Conservation (phyloP, 2,113 vertebrate species). For the Hydrochoerus hydrochaeris region DNA sequence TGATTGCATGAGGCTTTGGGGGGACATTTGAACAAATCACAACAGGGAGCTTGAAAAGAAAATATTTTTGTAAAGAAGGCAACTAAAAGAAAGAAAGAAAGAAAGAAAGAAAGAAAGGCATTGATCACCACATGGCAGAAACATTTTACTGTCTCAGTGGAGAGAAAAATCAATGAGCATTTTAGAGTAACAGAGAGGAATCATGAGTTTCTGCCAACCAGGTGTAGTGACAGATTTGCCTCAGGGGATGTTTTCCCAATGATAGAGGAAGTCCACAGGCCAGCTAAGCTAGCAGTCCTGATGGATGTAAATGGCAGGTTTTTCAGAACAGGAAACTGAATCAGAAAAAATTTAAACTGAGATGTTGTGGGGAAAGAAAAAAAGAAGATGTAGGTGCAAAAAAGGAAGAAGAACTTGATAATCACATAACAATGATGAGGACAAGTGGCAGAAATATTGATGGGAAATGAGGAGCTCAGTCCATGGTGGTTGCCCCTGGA, state of each 20-base stretch:
- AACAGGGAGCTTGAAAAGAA: background rate
- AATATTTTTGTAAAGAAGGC: slow-evolving; percentile 33
- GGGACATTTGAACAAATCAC: too few relatives aligned
- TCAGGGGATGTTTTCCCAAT: background rate
- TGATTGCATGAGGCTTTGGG: too few relatives aligned
- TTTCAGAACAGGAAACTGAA: slow-evolving; percentile 15
- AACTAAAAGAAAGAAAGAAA: background rate
- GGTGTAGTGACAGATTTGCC: background rate
- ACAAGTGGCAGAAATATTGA: background rate
- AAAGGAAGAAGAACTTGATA: background rate
- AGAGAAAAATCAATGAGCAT: slow-evolving; percentile 50
- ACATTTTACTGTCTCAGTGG: background rate
- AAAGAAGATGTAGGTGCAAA: background rate
- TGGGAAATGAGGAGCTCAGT: background rate
- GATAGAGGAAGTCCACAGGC: background rate
- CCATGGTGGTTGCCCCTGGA: background rate
- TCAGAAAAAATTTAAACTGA: background rate
- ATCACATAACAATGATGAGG: background rate
- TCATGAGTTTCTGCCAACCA: background rate
- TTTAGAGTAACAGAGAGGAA: background rate
- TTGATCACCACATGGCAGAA: background rate
- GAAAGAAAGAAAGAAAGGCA: background rate
- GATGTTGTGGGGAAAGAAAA: background rate
- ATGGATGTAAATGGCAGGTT: background rate
- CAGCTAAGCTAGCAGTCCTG: background rate